These are phyloP conservation scores for Aspidiotus destructor DNA, from an alignment of 2,888 invertebrate species.

Conservation along the genomic window DNA sequence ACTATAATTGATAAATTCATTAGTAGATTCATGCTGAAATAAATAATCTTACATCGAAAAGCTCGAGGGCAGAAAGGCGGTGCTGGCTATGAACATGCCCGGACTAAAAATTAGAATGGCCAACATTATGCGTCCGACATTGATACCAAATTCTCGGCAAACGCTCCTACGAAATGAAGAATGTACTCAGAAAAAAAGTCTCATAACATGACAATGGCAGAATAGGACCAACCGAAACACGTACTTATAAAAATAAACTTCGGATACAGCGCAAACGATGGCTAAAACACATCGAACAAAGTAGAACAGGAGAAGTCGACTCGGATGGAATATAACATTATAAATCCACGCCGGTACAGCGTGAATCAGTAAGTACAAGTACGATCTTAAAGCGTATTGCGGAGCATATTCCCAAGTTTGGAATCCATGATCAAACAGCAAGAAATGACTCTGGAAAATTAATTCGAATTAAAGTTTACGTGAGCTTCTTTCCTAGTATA, in stretches of 20 bases:
- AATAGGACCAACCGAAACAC: constrained; percentile 40
- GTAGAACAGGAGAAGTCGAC: constrained; percentile 80
- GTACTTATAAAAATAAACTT: constrained; percentile 91
- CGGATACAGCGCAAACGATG: constrained; percentile 67
- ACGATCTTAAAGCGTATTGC: constrained; percentile 83
- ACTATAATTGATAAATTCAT: not conserved
- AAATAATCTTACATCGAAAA: constrained; percentile 61
- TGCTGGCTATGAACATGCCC: constrained; percentile 79
- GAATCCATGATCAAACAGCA: constrained; percentile 83
- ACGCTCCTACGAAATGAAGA: constrained; percentile 57
- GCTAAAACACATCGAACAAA: constrained; percentile 72
- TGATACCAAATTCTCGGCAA: constrained; percentile 80
- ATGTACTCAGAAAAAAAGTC: not conserved
- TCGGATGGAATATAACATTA: constrained; percentile 61
- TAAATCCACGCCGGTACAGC: constrained; percentile 78
- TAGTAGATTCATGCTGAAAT: not conserved
- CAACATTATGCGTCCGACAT: constrained; percentile 74
- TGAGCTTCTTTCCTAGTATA: no score
- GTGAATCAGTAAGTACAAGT: constrained; percentile 82
- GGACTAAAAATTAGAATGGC: constrained; percentile 71
- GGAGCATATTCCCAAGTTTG: constrained; percentile 99
- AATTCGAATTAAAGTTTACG: constrained; percentile 35
- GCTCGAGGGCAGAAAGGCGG: constrained; percentile 87
- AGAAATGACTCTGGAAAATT: constrained; percentile 51
- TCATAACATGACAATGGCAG: not conserved